A percentile compares a stretch with the other conserved stretches of the same genome.
Conservation (phyloP, 2,888 invertebrate genomes). For the Teinopalpus imperialis region DNA sequence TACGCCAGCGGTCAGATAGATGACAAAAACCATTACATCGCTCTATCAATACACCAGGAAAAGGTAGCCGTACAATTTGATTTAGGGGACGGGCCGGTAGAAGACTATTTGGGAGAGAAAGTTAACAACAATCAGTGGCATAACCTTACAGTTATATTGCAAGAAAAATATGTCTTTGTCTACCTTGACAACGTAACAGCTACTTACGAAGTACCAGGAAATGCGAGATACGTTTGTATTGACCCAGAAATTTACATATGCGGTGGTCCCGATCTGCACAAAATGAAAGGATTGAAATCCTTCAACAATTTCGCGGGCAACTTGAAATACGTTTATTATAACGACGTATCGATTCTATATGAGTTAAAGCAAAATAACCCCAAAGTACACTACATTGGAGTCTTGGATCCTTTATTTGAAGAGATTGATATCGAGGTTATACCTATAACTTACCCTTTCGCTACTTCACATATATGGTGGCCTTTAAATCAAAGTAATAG, state of each 20-base stretch:
- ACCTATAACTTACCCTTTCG: slow-evolving; percentile 95
- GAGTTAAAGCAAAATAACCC: slow-evolving; percentile 92
- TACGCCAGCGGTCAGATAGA: slow-evolving; percentile 96
- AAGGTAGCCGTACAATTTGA: slow-evolving; percentile 93
- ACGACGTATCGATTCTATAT: slow-evolving; percentile 95
- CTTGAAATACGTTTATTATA: slow-evolving; percentile 95
- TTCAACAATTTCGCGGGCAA: slow-evolving; percentile 94
- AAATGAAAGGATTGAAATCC: slow-evolving; percentile 90
- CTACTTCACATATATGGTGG: slow-evolving; percentile 95
- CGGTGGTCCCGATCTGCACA: slow-evolving; percentile 91
- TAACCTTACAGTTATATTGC: slow-evolving; percentile 93
- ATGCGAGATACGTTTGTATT: slow-evolving; percentile 87
- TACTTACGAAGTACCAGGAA: slow-evolving; percentile 87
- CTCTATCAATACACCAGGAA: slow-evolving; percentile 91
- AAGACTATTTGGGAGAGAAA: slow-evolving; percentile 85
- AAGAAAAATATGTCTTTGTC: slow-evolving; percentile 87
- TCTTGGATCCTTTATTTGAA: slow-evolving; percentile 91
- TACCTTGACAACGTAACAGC: slow-evolving; percentile 88
- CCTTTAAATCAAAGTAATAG: slow-evolving; percentile 88
- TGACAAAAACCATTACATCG: slow-evolving; percentile 94
- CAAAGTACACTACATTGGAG: slow-evolving; percentile 91
- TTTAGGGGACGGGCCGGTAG: slow-evolving; percentile 90
- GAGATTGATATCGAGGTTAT: slow-evolving; percentile 93
- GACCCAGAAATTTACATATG: slow-evolving; percentile 97
- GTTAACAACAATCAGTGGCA: slow-evolving; percentile 92